phyloP scores from a whole-genome alignment of 2,113 vertebrate species.

The Charadrius vociferus region DNA sequence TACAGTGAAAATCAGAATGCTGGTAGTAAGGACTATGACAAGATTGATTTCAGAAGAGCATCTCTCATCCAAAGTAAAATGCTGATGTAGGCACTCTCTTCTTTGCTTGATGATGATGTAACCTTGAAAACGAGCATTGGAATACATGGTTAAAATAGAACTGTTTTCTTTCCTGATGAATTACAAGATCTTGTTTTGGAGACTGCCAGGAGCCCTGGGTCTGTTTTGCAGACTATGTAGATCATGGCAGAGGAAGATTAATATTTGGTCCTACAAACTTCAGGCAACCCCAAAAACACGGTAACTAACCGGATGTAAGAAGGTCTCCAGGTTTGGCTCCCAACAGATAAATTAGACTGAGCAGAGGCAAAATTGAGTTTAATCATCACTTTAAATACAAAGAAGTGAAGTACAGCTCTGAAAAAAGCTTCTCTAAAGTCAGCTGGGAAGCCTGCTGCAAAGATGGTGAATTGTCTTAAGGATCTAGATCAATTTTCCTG shows the following conservation, averaged over 20 bases:
- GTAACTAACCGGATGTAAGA: not conserved
- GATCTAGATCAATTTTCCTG: not conserved
- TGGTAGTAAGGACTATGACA: not conserved
- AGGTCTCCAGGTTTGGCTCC: not conserved
- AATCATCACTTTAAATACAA: not conserved
- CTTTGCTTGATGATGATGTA: not conserved
- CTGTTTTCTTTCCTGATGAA: not conserved
- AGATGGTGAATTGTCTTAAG: not conserved
- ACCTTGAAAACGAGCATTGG: not conserved
- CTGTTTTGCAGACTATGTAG: not conserved
- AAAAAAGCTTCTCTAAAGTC: not conserved
- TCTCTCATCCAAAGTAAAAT: not conserved
- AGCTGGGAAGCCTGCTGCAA: not conserved
- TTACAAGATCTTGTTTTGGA: not conserved
- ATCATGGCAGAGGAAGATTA: not conserved
- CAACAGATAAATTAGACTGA: not conserved
- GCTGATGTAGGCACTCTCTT: not conserved
- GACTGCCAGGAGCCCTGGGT: not conserved
- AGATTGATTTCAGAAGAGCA: not conserved
- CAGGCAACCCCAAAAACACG: not conserved
- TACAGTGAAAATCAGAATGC: not conserved
- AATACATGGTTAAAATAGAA: not conserved
- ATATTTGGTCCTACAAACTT: not conserved
- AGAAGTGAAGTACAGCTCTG: not conserved
- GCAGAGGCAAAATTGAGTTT: not conserved